Percentiles rank a stretch among this genome's conserved stretches.
These are phyloP conservation scores for Euura saliciscinereae DNA, from an alignment of 1,140 invertebrate species.

Conservation along the genomic window DNA sequence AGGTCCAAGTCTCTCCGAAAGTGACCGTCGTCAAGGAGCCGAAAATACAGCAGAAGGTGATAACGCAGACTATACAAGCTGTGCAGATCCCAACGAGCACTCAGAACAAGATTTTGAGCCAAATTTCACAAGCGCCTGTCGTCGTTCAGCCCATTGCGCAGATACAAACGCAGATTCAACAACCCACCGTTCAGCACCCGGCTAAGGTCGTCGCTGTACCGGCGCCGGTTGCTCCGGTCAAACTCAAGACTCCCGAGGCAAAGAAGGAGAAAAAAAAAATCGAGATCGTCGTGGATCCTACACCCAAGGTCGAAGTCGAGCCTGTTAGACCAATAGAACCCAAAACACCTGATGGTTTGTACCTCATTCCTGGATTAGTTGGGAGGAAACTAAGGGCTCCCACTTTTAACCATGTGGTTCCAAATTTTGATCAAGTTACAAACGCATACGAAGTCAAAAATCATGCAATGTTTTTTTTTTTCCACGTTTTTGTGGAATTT, in stretches of 20 bases:
- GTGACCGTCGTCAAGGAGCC: conserved; percentile 38
- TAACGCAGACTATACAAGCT: conserved; percentile 11
- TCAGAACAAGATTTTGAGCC: conserved; percentile 10
- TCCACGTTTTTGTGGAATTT: no score
- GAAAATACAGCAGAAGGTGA: conserved; percentile 37
- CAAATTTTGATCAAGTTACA: no score
- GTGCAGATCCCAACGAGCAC: conserved; percentile 17
- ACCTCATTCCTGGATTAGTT: neutral
- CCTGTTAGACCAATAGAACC: conserved; percentile 33
- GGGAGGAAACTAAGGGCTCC: no score
- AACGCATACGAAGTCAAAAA: no score
- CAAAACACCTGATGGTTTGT: conserved; percentile 41
- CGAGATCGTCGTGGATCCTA: conserved; percentile 31
- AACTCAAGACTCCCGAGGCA: conserved; percentile 41
- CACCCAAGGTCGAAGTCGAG: conserved; percentile 35
- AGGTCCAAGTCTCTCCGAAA: conserved; percentile 39
- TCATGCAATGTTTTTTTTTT: no score
- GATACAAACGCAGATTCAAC: conserved; percentile 23
- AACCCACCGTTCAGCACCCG: conserved; percentile 26
- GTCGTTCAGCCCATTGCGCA: conserved; percentile 15
- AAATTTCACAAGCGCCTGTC: conserved; percentile 18
- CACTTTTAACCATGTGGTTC: no score
- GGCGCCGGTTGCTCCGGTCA: conserved; percentile 21
- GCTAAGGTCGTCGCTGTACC: neutral
- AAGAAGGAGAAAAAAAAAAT: conserved; percentile 53